Evolutionary conservation across 2,888 invertebrate species (phyloP).

Genomic region (Rhodophaea formosa): DNA sequence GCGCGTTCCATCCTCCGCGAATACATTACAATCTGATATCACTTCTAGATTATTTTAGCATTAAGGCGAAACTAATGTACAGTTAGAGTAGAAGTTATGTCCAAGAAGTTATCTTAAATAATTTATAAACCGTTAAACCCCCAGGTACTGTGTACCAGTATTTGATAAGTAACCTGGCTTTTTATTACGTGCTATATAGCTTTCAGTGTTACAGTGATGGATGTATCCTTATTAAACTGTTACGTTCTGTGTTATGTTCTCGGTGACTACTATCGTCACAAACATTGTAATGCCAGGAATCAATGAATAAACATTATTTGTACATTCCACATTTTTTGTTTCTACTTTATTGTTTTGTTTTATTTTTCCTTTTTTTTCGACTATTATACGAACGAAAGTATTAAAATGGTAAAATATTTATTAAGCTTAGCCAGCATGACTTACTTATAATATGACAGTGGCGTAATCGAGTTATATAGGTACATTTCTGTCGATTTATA

Average conservation of each 20-base stretch:
- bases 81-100: slow-evolving; percentile 82
- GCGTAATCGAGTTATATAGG: slow-evolving; percentile 56
- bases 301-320: slow-evolving; percentile 87
- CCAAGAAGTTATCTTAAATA: slow-evolving; percentile 74
- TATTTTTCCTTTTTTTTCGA: slow-evolving; percentile 70
- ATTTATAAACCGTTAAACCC: slow-evolving; percentile 72
- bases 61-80: slow-evolving; percentile 83
- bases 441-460: slow-evolving; percentile 58
- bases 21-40: slow-evolving; percentile 71
- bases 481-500: slow-evolving; percentile 68
- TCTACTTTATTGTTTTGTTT: slow-evolving; percentile 78
- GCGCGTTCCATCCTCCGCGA: slow-evolving; percentile 66
- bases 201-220: slow-evolving; percentile 73
- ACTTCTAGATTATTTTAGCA: slow-evolving; percentile 81
- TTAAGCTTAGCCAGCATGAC: slow-evolving; percentile 55
- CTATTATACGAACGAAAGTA: slow-evolving; percentile 53
- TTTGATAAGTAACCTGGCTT: slow-evolving; percentile 70
- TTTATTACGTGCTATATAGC: slow-evolving; percentile 62
- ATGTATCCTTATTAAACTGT: slow-evolving; percentile 58
- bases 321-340: slow-evolving; percentile 90
- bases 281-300: slow-evolving; percentile 83
- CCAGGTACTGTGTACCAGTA: slow-evolving; percentile 70
- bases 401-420: slow-evolving; percentile 25
- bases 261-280: slow-evolving; percentile 57
- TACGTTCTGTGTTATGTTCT: slow-evolving; percentile 46